Conservation (phyloP, 2,888 invertebrate genomes). For the Choreutis nemorana region DNA sequence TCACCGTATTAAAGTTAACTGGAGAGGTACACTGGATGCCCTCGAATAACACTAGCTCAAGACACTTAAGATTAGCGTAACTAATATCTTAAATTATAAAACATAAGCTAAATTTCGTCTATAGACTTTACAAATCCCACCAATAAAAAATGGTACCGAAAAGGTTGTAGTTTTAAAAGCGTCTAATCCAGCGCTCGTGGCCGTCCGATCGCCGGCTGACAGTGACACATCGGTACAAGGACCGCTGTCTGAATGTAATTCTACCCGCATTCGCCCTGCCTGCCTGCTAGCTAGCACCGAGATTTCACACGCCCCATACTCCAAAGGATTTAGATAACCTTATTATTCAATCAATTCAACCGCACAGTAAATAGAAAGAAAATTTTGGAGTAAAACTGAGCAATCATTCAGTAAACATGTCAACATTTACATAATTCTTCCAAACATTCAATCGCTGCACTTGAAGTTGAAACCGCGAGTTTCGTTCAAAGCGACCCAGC, state of each 20-base stretch:
- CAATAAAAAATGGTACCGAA: too few relatives aligned
- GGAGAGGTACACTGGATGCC: too few relatives aligned
- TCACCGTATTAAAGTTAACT: too few relatives aligned
- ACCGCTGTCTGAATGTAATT: constrained; percentile 58
- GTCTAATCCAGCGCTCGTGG: constrained; percentile 45
- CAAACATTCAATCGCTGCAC: constrained; percentile 41
- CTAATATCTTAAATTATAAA: too few relatives aligned
- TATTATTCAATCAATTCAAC: constrained; percentile 39
- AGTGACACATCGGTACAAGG: constrained; percentile 67
- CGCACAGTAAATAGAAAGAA: too few relatives aligned
- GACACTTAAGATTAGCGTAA: too few relatives aligned
- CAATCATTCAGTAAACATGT: background rate
- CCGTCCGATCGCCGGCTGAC: constrained; percentile 49
- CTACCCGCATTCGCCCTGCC: constrained; percentile 34
- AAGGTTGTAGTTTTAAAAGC: too few relatives aligned
- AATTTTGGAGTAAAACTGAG: background rate
- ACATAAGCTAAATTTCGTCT: too few relatives aligned
- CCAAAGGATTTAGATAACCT: constrained; percentile 30
- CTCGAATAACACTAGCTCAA: too few relatives aligned
- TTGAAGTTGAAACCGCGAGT: constrained; percentile 60
- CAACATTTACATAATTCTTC: background rate
- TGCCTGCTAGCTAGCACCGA: constrained; percentile 7
- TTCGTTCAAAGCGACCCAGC: constrained; percentile 48
- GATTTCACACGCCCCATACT: constrained; percentile 13
- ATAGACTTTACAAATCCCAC: too few relatives aligned